Percentiles rank a stretch among this genome's conserved stretches.
These are phyloP conservation scores for Dipodomys stephensi DNA, from an alignment of 2,113 vertebrate species.

Conservation along the genomic window DNA sequence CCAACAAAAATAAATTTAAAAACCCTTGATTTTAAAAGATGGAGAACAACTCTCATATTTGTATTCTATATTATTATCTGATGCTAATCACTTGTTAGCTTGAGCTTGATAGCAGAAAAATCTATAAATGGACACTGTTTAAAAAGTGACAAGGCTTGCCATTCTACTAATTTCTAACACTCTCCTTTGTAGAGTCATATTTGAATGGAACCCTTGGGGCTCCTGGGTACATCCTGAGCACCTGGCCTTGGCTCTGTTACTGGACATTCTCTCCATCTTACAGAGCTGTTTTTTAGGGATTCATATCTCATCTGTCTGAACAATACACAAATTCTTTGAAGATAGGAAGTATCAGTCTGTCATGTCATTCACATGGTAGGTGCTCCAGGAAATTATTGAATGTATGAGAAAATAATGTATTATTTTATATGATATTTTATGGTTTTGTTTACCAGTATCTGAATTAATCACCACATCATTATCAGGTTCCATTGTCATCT, in stretches of 20 bases:
- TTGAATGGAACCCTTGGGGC: neutral
- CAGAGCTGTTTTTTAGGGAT: neutral
- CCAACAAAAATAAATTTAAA: too few species aligned
- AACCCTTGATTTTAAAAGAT: neutral
- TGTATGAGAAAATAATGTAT: conserved; percentile 4
- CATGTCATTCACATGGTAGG: neutral
- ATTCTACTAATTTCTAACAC: too few species aligned
- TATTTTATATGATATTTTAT: neutral
- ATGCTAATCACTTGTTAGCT: neutral
- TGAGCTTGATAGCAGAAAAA: neutral
- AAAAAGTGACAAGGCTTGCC: neutral
- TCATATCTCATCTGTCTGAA: neutral
- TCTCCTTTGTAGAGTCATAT: neutral
- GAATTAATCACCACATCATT: neutral
- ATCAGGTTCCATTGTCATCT: neutral
- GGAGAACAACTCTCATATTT: neutral
- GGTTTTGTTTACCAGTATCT: neutral
- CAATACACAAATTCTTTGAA: neutral
- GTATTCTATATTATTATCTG: neutral
- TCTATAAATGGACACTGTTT: conserved; percentile 36
- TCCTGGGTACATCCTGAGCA: neutral
- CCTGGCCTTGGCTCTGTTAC: neutral
- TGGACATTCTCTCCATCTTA: neutral
- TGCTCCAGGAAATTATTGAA: conserved; percentile 22
- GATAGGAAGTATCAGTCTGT: neutral